Evolutionary conservation across 2,797 vertebrate species (phyloP), one percentile per base, ranked within the genome.

Genomic region (Balearica regulorum): DNA sequence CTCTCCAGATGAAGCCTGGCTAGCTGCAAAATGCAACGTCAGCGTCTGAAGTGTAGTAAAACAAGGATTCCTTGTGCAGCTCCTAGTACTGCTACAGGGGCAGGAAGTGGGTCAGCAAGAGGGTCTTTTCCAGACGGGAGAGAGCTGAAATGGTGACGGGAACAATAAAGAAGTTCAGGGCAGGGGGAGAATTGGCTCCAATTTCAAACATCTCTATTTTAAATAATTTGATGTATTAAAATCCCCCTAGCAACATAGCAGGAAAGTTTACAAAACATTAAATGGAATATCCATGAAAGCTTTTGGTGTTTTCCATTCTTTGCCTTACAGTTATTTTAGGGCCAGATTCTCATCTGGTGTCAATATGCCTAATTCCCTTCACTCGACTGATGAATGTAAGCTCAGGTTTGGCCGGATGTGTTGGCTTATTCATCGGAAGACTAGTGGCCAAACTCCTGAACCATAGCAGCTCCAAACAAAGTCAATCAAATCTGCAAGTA

Each of bases 1-100:
- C 70, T 96, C 91, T 90, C 75, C 86, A 92, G 83, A 96, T 92
- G 93, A 97, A 93, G 83, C 89, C 87, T 58, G 80, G 62, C 86
- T 92, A 61, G 78, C 79, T 90, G 89, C 68, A 94, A 91, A 97
- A 83, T 84, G 91, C 82, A 65, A 8, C 39, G 84, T 95, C 95
- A 96, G 94, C 79, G 1, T 86, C 94, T 84, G 71, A 91, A 89
- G 57, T 14, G 39, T 11, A 89, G 83, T 83, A 60, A 78, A 91
- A 94, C 83, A 95, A 94, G 93, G 93, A 92, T 86, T 96, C 90
- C 84, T 96, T 96, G 92, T 91, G 82, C 79, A 49, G 84, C 33
- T 83, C 69, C 72, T 54, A 37, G 54, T 28, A 31, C 20, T 53
- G 77, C 76, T 94, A 48, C 54, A 51, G 66, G 46, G 87, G 65